Evolutionary conservation across 2,888 invertebrate species (phyloP), one percentile per base, ranked within the genome.

Genomic region (Exephanes ischioxanthus): DNA sequence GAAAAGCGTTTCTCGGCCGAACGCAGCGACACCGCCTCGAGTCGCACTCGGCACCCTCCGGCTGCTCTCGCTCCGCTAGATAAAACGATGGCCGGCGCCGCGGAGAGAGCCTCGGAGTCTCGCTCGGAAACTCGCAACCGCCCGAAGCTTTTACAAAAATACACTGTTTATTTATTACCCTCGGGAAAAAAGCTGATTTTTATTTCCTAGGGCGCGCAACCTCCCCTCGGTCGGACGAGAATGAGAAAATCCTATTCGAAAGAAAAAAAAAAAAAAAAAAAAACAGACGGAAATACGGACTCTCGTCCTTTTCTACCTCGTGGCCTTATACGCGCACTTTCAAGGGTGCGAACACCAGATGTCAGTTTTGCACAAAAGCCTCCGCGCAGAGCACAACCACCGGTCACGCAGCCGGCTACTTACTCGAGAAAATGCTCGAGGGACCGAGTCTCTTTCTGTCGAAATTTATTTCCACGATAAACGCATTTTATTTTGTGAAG

Each of bases 321-420:
- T 73, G 73, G 9, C 77, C 19, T 67, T 19, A 48, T 11, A n/a
- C 19, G 73, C 19, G 73, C 61, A 78, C 75, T 75, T 78, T 37
- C 72, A 76, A 80, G 83, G 80, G 61, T 79, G 61, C 76, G 22
- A 78, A 58, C 30, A 72, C 76, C 85, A 85, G 85, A 85, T 85
- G 85, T 45, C 48, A 45, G 45, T 71, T 83, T 83, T 26, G 61
- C 72, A 85, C 85, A 85, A 85, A 67, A 61, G 79, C 61, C 67
- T 41, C 61, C n/a, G 61, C 14, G 26, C 14, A 3, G 61, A 41
- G 22, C 26, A 75, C 33, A 67, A 67, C 33, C 80, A 68, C 81
- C 72, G 81, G 80, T 76, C 67, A 66, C 19, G 76, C 76, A 76
- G 51, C 83, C 76, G 82, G 80, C 83, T 37, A 66, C 72, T 58